Conservation (phyloP, 2,113 vertebrate genomes). For the Fregetta grallaria region DNA sequence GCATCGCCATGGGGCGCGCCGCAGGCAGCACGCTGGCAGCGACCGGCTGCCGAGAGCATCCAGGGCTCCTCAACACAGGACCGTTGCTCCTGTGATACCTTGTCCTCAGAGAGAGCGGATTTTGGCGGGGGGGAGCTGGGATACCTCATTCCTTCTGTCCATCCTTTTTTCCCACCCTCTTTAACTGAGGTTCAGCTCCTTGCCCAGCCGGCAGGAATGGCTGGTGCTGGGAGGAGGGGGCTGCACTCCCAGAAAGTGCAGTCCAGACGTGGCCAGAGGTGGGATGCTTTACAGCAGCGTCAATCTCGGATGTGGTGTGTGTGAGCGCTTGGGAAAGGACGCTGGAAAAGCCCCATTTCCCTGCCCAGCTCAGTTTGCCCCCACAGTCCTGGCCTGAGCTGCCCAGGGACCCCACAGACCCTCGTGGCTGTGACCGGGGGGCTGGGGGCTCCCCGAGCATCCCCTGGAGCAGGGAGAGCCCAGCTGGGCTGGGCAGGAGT, state of each 20-base stretch:
- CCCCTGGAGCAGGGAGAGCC: not conserved
- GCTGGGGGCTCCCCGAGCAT: not conserved
- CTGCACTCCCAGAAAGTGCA: rapidly evolving
- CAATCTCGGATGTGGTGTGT: rapidly evolving
- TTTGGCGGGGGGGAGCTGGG: not conserved
- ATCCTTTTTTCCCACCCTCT: not conserved
- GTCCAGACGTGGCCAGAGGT: not conserved
- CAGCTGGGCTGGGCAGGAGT: not conserved
- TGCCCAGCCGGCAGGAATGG: not conserved
- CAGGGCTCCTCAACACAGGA: not conserved
- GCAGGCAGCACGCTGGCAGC: rapidly evolving
- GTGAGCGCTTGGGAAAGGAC: not conserved
- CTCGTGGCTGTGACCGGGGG: not conserved
- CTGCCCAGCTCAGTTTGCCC: not conserved
- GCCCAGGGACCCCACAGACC: not conserved
- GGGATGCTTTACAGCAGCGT: not conserved
- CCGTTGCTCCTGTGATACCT: not conserved
- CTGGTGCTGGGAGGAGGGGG: not conserved
- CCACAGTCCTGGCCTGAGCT: not conserved
- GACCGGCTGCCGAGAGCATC: not conserved
- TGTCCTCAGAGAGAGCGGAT: too few relatives aligned
- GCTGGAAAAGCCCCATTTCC: not conserved
- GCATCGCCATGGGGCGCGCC: rapidly evolving
- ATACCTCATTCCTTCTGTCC: not conserved
- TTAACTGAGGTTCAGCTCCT: not conserved